Percentiles rank a stretch among this genome's conserved stretches.
Evolutionary conservation across 2,113 vertebrate genomes (phyloP).

Genomic region (Menidia beryllina): DNA sequence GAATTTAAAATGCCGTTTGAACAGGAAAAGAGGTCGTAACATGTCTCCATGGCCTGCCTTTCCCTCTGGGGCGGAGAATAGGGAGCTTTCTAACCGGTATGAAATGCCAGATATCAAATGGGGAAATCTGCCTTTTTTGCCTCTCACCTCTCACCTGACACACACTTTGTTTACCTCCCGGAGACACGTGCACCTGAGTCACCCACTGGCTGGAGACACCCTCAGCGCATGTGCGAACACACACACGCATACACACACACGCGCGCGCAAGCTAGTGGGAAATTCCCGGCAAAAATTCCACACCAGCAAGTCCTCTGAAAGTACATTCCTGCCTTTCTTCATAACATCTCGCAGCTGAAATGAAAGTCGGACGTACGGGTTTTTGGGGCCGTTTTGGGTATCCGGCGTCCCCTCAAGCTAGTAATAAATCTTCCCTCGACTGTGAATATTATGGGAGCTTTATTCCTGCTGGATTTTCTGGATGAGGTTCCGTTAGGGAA

Average conservation of each 20-base stretch:
- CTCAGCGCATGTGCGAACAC: constrained; percentile 35
- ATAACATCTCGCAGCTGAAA: constrained; percentile 67
- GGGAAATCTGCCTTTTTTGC: not conserved
- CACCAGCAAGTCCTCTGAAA: constrained; percentile 62
- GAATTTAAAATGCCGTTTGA: not conserved
- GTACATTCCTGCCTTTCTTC: constrained; percentile 75
- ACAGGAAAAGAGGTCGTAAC: no score
- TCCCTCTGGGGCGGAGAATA: no score
- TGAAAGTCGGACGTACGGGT: constrained; percentile 59
- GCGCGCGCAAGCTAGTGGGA: constrained; percentile 61
- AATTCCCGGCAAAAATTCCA: constrained; percentile 80
- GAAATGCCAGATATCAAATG: no score
- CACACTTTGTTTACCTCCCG: not conserved
- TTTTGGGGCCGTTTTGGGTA: constrained; percentile 52
- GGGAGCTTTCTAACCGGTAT: no score
- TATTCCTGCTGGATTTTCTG: constrained; percentile 38
- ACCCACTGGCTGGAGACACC: constrained; percentile 7
- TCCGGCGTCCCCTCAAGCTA: constrained; percentile 36
- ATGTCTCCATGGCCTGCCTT: no score
- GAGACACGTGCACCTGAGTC: constrained; percentile 38
- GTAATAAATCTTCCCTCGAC: constrained; percentile 53
- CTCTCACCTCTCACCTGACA: not conserved
- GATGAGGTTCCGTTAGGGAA: constrained; percentile 39
- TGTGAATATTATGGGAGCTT: constrained; percentile 55
- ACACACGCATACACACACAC: constrained; percentile 32